Evolutionary conservation across 2,113 vertebrate species (phyloP).

Genomic region (Phalacrocorax brasilianus): DNA sequence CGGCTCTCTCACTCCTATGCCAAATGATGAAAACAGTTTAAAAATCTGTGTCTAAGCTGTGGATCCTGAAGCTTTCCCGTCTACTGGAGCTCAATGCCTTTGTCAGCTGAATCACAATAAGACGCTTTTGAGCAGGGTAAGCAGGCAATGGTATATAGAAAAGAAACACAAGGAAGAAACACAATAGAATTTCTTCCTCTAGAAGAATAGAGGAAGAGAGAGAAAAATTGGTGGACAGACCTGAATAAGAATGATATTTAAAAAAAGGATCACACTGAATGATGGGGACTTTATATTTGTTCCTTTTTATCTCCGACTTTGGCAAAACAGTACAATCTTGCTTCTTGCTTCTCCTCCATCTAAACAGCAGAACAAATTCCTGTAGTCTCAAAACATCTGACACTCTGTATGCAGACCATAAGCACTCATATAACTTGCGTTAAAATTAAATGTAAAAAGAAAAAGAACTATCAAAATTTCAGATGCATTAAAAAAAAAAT

Average conservation of each 20-base stretch:
- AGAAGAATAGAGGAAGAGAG: neutral
- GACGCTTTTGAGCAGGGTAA: neutral
- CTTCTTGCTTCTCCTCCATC: neutral
- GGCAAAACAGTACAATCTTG: neutral
- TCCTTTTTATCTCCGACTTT: neutral
- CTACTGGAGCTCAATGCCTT: neutral
- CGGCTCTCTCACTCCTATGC: neutral
- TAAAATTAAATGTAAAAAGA: neutral
- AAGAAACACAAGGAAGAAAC: neutral
- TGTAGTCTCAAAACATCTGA: neutral
- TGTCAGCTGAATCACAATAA: neutral
- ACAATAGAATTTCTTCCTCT: too few species aligned
- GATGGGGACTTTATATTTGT: neutral
- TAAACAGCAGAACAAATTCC: neutral
- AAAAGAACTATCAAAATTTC: neutral
- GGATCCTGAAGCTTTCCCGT: neutral
- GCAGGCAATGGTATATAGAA: neutral
- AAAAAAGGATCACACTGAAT: neutral
- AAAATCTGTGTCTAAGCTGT: neutral
- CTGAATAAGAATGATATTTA: neutral
- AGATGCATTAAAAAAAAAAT: neutral
- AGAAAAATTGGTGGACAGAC: neutral
- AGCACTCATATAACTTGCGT: neutral
- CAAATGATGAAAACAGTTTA: neutral
- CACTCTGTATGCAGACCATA: neutral